phyloP scores from a whole-genome alignment of 2,113 vertebrate genomes.

The Nipponia nippon region DNA sequence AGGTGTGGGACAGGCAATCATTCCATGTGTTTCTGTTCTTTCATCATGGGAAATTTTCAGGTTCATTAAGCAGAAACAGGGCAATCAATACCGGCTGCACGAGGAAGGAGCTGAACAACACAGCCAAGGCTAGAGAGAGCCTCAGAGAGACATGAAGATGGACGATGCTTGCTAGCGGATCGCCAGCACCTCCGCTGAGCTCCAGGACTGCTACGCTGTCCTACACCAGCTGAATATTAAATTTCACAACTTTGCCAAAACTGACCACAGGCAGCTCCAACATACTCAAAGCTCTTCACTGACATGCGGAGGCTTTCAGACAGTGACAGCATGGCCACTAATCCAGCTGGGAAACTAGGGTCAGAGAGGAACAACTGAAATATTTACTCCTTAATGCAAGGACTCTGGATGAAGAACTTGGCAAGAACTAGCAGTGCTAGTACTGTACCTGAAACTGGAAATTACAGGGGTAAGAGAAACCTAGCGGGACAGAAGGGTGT shows the following conservation, averaged over 20 bases:
- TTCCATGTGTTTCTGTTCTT: not conserved
- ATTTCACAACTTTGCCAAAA: not conserved
- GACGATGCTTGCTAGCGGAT: not conserved
- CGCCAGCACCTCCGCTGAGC: not conserved
- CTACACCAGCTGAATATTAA: not conserved
- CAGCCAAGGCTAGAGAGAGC: not conserved
- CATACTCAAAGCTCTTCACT: not conserved
- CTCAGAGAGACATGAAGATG: accelerated
- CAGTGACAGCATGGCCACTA: accelerated
- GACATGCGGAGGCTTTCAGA: accelerated
- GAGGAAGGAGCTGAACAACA: not conserved
- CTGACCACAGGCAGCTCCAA: not conserved
- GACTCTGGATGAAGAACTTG: not conserved
- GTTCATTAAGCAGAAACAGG: not conserved
- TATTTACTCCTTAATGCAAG: not conserved
- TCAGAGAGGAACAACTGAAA: not conserved
- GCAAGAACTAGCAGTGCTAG: not conserved
- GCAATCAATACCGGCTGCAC: not conserved
- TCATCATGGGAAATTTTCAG: not conserved
- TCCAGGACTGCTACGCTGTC: accelerated
- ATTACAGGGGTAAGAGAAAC: not conserved
- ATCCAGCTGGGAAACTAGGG: not conserved
- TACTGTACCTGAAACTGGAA: not conserved
- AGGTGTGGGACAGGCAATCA: not conserved
- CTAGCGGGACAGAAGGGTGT: not conserved